Percentiles rank a stretch among this genome's conserved stretches.
phyloP scores from a whole-genome alignment of 2,113 vertebrate genomes.

The Marcusenius ussheri region DNA sequence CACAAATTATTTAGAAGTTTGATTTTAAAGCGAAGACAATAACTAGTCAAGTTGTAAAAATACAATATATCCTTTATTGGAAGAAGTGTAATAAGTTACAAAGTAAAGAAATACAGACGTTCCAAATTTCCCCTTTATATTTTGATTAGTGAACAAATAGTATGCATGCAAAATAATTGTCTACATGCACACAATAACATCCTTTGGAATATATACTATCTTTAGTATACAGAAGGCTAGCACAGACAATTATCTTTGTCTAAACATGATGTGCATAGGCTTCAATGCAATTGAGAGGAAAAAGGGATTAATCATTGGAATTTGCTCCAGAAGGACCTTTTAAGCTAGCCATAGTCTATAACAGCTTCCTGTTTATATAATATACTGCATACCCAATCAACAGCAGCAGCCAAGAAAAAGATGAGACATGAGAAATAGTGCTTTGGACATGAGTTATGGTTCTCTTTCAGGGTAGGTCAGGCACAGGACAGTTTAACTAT shows the following conservation, averaged over 20 bases:
- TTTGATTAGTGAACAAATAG: constrained; percentile 24
- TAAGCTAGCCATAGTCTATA: neutral
- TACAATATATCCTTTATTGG: constrained; percentile 44
- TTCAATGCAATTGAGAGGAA: neutral
- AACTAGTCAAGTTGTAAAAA: constrained; percentile 37
- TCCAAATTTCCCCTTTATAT: constrained; percentile 24
- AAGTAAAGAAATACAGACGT: constrained; percentile 42
- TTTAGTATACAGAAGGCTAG: constrained; percentile 13
- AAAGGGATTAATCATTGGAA: neutral
- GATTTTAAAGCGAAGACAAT: neutral
- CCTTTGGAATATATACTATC: neutral
- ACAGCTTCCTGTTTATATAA: neutral
- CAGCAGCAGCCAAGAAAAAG: neutral
- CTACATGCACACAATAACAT: constrained; percentile 7
- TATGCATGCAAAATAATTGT: constrained; percentile 38
- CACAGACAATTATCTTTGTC: neutral
- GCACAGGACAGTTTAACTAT: neutral
- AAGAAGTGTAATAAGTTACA: constrained; percentile 49
- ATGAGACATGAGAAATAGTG: neutral
- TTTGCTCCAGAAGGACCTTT: neutral
- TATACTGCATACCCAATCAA: neutral
- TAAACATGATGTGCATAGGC: constrained; percentile 4
- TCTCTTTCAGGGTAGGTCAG: neutral
- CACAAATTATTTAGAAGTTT: neutral
- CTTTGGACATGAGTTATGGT: neutral